Evolutionary conservation across 2,797 vertebrate species (phyloP), one percentile per base, ranked within the genome.

Genomic region (Jordanella pulchra): DNA sequence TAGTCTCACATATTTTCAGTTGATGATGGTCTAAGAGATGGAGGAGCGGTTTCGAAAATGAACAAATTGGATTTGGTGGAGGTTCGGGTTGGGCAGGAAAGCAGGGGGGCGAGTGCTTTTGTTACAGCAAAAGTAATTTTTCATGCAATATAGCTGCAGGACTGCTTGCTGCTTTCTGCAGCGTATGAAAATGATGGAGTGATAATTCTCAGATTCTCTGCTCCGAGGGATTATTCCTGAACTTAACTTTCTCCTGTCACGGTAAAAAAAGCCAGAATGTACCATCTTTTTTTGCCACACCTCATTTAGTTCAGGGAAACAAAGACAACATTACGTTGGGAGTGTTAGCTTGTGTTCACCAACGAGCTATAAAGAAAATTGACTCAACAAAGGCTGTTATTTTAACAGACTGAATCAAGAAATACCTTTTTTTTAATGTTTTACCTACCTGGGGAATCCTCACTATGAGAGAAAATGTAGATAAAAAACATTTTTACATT

Each of bases 21-120:
- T 80, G 54, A 58, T 75, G 67, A 60, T 54, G 73, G n/a, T 73
- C 32, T 68, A 70, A 78, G 67, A 69, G 61, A 67, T 7, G 35
- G 65, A 17, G 0, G 71, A 64, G 72, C 23, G 42, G 14, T n/a
- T 78, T 81, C 71, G 30, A 51, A 82, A 81, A 65, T 5, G 30
- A 83, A 67, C 61, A 81, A 89, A 87, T 82, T 84, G 63, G 67
- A 87, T 89, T 90, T 83, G 60, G 64, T 68, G 30, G 56, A 73
- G 65, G 63, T 11, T 55, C 65, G 58, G 72, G 47, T 77, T 54
- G 78, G 79, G 69, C 66, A 32, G 63, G 65, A 23, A 65, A 23
- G 50, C 3, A 6, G 15, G 47, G 5, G 58, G 25, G 64, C 23
- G 61, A 53, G 27, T 58, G 67, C 35, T 79, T 88, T 82, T 74